Conservation (phyloP, 2,113 vertebrate species). For the Pipa parva region DNA sequence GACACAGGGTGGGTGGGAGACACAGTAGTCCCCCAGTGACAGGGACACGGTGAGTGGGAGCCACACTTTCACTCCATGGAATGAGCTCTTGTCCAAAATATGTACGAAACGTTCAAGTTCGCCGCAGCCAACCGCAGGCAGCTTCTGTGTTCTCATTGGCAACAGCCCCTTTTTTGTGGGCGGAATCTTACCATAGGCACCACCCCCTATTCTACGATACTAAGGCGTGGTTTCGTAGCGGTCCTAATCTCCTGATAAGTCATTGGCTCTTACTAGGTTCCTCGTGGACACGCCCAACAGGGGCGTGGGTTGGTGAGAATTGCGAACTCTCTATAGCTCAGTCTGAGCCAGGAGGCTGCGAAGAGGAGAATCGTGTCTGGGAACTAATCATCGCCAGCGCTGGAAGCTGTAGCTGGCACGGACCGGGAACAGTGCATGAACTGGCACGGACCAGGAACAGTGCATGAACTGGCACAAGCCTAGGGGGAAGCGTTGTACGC, state of each 20-base stretch:
- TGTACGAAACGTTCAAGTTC: too few relatives aligned
- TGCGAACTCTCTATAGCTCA: constrained; percentile 9
- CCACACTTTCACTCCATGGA: too few relatives aligned
- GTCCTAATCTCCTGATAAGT: not conserved
- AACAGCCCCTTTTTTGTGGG: not conserved
- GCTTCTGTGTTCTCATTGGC: too few relatives aligned
- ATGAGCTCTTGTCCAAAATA: too few relatives aligned
- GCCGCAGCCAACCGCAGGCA: too few relatives aligned
- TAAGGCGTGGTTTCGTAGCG: not conserved
- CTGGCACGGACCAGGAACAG: not conserved
- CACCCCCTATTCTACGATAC: not conserved
- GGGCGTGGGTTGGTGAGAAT: constrained; percentile 15
- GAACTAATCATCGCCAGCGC: not conserved
- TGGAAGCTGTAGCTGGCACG: not conserved
- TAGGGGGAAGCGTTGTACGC: too few relatives aligned
- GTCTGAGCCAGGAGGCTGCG: constrained; percentile 17
- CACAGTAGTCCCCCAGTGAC: too few relatives aligned
- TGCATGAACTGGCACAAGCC: too few relatives aligned
- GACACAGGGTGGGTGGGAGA: too few relatives aligned
- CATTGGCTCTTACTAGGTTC: not conserved
- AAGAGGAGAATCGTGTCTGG: not conserved
- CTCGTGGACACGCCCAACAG: constrained; percentile 1
- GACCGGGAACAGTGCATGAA: not conserved
- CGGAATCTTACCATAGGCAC: not conserved
- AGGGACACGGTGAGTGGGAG: too few relatives aligned